phyloP scores from a whole-genome alignment of 2,888 invertebrate species.

The Sphecodes monilicornis region DNA sequence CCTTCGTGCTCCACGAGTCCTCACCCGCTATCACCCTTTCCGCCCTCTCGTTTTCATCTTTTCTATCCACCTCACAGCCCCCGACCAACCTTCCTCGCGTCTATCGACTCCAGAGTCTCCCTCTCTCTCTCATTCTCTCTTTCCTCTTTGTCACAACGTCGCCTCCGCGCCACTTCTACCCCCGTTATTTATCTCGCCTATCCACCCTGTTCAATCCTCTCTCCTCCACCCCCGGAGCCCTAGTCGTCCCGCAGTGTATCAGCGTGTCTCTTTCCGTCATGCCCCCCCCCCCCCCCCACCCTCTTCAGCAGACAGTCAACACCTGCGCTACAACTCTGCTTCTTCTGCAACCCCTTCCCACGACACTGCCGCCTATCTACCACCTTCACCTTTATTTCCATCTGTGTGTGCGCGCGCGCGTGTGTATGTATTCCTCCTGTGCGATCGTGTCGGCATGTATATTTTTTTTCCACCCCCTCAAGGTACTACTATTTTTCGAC shows the following conservation, averaged over 20 bases:
- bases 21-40: background rate
- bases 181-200: slow-evolving; percentile 62
- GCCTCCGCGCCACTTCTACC: background rate
- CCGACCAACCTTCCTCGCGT: background rate
- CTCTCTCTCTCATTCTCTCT: background rate
- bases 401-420: background rate
- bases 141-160: slow-evolving; percentile 36
- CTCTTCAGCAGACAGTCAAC: slow-evolving; percentile 46
- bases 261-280: slow-evolving; percentile 27
- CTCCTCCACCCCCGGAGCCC: background rate
- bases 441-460: background rate
- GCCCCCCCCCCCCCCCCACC: background rate
- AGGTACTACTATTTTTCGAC: slow-evolving; percentile 7
- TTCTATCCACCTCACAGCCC: slow-evolving; percentile 2
- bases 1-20: background rate
- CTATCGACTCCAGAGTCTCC: slow-evolving; percentile 47
- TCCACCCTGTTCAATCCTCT: slow-evolving; percentile 34
- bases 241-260: slow-evolving; percentile 37
- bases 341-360: slow-evolving; percentile 14
- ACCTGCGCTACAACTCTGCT: slow-evolving; percentile 39
- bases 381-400: slow-evolving; percentile 28
- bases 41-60: slow-evolving; percentile 37
- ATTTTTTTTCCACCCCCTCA: background rate
- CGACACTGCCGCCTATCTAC: slow-evolving; percentile 9
- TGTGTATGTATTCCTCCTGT: background rate